Conservation (phyloP, 1,140 invertebrate genomes). For the Chironomus striatipennis region DNA sequence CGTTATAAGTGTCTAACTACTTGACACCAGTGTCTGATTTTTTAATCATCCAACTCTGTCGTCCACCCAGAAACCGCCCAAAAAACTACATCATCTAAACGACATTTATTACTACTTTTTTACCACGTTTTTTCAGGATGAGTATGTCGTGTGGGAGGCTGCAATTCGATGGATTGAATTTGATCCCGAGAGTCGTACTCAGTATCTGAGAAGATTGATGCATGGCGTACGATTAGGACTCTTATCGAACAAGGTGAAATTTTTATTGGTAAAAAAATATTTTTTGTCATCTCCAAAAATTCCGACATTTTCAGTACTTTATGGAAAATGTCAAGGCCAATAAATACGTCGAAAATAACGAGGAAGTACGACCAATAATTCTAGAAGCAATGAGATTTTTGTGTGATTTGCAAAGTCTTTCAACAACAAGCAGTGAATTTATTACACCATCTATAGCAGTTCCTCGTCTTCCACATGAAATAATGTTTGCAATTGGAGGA, state of each 20-base stretch:
- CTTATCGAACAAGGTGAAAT: slow-evolving; percentile 61
- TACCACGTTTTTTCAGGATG: slow-evolving; percentile 35
- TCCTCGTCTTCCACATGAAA: slow-evolving; percentile 58
- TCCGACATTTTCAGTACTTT: slow-evolving; percentile 41
- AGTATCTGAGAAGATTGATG: slow-evolving; percentile 63
- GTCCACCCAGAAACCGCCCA: too few relatives aligned
- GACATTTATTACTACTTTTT: not conserved
- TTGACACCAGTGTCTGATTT: too few relatives aligned
- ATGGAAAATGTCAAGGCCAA: slow-evolving; percentile 53
- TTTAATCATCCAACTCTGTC: too few relatives aligned
- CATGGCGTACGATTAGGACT: slow-evolving; percentile 72
- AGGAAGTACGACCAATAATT: slow-evolving; percentile 55
- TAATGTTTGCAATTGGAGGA: slow-evolving; percentile 66
- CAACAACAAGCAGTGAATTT: slow-evolving; percentile 40
- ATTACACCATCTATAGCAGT: slow-evolving; percentile 51
- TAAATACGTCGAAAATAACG: slow-evolving; percentile 53
- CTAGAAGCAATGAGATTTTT: slow-evolving; percentile 53
- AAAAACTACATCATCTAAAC: not conserved
- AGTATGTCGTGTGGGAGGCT: slow-evolving; percentile 49
- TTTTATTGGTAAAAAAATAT: not conserved
- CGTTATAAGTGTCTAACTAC: too few relatives aligned
- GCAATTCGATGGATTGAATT: slow-evolving; percentile 49
- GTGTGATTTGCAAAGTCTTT: slow-evolving; percentile 49
- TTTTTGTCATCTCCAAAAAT: not conserved
- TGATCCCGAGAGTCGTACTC: slow-evolving; percentile 52